A percentile compares a stretch with the other conserved stretches of the same genome.
Conservation (phyloP, 2,113 vertebrate genomes). For the Sander vitreus region DNA sequence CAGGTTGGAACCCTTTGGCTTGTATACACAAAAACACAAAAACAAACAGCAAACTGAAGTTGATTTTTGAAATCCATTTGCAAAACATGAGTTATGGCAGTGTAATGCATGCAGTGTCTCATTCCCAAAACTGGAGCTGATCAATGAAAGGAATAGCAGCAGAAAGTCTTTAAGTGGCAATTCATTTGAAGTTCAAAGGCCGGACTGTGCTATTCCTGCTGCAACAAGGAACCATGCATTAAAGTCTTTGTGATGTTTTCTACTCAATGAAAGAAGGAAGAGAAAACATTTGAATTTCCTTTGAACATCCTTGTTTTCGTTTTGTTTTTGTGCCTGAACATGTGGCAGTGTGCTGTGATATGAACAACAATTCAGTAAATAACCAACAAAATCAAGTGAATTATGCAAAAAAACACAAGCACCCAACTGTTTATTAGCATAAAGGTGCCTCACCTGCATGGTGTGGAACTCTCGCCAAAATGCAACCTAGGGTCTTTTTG, state of each 20-base stretch:
- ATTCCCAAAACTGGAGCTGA: not conserved
- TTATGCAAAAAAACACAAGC: slow-evolving; percentile 4
- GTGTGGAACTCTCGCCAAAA: not conserved
- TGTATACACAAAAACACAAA: not conserved
- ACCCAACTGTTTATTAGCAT: too few species aligned
- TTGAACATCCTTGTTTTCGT: not conserved
- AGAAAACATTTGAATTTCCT: not conserved
- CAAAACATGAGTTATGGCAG: not conserved
- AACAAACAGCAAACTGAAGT: not conserved
- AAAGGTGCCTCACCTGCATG: too few species aligned
- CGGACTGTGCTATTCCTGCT: not conserved
- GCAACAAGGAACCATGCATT: not conserved
- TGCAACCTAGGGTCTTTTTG: too few species aligned
- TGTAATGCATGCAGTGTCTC: not conserved
- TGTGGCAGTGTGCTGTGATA: not conserved
- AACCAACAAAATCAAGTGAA: not conserved
- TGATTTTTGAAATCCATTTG: not conserved
- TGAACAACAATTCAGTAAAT: not conserved
- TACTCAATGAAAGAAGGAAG: not conserved
- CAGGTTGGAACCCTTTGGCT: too few species aligned
- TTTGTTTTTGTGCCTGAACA: not conserved
- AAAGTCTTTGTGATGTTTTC: not conserved
- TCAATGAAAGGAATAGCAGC: not conserved
- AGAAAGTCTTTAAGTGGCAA: not conserved
- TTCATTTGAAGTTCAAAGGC: not conserved